Conservation (phyloP, 2,113 vertebrate species). For the Dascyllus trimaculatus region DNA sequence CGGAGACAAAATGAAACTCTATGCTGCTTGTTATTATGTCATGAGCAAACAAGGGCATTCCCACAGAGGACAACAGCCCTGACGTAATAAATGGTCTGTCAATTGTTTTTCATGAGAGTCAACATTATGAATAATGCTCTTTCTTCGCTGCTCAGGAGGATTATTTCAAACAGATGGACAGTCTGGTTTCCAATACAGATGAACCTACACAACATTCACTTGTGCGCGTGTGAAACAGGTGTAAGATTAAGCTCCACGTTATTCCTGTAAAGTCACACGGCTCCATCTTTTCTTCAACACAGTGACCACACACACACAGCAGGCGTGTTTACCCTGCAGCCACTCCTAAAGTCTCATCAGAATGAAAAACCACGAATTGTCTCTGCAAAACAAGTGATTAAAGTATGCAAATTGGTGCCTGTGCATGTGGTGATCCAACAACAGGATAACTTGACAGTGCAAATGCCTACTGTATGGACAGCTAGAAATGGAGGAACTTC, state of each 20-base stretch:
- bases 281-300: too few relatives aligned
- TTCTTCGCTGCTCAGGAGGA: background rate
- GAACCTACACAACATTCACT: background rate
- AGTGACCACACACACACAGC: too few relatives aligned
- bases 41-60: constrained; percentile 20
- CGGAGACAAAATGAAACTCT: background rate
- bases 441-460: too few relatives aligned
- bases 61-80: constrained; percentile 11
- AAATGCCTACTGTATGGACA: too few relatives aligned
- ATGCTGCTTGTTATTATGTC: background rate
- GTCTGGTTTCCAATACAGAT: background rate
- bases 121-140: constrained; percentile 7
- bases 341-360: too few relatives aligned
- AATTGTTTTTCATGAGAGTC: constrained; percentile 17
- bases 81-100: background rate
- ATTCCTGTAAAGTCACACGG: background rate
- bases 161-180: background rate
- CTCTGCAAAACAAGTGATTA: too few relatives aligned
- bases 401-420: too few relatives aligned
- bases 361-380: too few relatives aligned
- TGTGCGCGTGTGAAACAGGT: background rate
- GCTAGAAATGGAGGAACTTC: too few relatives aligned
- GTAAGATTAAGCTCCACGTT: background rate
- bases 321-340: too few relatives aligned
- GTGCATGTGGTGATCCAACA: too few relatives aligned